Base-by-base conservation (phyloP, 2,797 vertebrate species). In the Enteromius viviparus region DNA sequence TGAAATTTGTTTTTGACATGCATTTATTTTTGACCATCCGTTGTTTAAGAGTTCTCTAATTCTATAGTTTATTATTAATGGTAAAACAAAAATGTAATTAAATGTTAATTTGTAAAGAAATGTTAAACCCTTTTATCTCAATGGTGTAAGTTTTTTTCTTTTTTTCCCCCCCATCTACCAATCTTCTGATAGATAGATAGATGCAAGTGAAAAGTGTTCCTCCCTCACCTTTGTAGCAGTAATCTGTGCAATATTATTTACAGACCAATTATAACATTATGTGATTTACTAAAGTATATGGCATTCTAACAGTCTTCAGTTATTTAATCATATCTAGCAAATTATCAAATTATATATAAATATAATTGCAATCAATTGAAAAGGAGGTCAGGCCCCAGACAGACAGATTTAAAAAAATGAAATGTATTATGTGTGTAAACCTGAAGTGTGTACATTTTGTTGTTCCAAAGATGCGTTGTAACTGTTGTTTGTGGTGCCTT, bases 401-500 rank as follows among this genome's bases (percentile, higher is more conserved):
- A 74, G 62, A 60, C 37, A 53, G 55, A 53, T 53, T 42, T 60
- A 68, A 78, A 71, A 68, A 60, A 68, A 60, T 47, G 14, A 81
- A 64, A 19, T 42, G 66, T n/a, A 37, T 11, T 69, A 58, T n/a
- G 26, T 60, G 60, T 86, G 42, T 81, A 23, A 62, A 70, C 81
- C 77, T n/a, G 1, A 79, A 71, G 86, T 82, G 72, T 86, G 19
- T 84, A 64, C 42, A 82, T 74, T 81, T 89, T 82, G 77, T 83
- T 79, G 84, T 92, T 89, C 90, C 87, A 88, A 89, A 92, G 90
- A 90, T 80, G 21, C 53, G 6, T 89, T 84, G 79, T 91, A 85
- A 81, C 85, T 92, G 87, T 92, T 32, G 89, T 91, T 68, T 93
- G 93, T 93, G 45, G 91, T 95, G 94, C 94, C 93, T 94, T 95